Percentiles rank a stretch among this genome's conserved stretches.
phyloP scores from a whole-genome alignment of 1,140 invertebrate genomes.

The Plutomurus gul region DNA sequence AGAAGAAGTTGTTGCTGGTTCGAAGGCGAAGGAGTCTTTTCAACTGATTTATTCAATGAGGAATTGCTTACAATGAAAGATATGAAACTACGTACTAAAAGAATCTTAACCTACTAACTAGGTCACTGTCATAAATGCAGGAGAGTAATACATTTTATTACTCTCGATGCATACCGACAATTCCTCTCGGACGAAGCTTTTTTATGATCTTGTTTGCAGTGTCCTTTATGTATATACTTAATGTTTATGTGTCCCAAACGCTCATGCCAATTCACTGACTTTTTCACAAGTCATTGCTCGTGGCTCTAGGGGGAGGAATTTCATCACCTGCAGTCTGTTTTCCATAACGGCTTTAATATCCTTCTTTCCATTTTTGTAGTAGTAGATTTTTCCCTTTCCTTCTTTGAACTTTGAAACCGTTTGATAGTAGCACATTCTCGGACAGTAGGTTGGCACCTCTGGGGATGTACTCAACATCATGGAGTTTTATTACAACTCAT shows the following conservation, averaged over 20 bases:
- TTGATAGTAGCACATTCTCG: conserved; percentile 34
- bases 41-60: too few species aligned
- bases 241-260: neutral
- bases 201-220: too few species aligned
- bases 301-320: neutral
- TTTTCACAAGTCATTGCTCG: neutral
- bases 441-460: conserved; percentile 41
- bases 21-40: too few species aligned
- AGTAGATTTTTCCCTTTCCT: neutral
- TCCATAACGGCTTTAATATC: too few species aligned
- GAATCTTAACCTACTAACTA: too few species aligned
- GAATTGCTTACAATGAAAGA: too few species aligned
- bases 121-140: too few species aligned
- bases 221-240: neutral
- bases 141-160: too few species aligned
- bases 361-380: neutral
- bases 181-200: too few species aligned
- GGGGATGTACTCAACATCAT: conserved; percentile 37
- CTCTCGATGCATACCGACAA: too few species aligned
- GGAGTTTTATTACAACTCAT: conserved; percentile 11
- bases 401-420: conserved; percentile 32
- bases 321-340: neutral
- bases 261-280: neutral
- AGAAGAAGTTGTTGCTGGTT: too few species aligned
- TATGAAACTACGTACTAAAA: too few species aligned